Evolutionary conservation across 2,113 vertebrate genomes (phyloP).

Genomic region (Poeciliopsis occidentalis): DNA sequence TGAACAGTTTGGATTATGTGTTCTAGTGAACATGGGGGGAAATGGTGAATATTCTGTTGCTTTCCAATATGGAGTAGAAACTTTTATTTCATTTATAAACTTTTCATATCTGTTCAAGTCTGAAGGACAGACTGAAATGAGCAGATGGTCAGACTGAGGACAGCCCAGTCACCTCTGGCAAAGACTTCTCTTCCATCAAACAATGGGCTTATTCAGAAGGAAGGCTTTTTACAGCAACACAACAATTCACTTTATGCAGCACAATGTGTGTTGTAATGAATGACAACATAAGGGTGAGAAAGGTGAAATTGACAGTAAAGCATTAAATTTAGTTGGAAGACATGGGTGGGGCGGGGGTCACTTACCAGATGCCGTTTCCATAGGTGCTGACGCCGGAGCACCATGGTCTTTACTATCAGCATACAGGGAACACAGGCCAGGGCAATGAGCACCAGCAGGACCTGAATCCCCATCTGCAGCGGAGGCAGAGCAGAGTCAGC

Average conservation of each 20-base stretch:
- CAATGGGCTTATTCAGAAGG: slow-evolving; percentile 31
- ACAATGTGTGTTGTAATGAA: slow-evolving; percentile 59
- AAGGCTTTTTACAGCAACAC: slow-evolving; percentile 69
- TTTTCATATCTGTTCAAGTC: slow-evolving; percentile 1
- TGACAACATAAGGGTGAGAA: slow-evolving; percentile 55
- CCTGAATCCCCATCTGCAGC: slow-evolving; percentile 89
- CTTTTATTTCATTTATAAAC: not conserved
- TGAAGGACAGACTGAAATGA: no score
- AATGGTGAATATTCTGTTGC: no score
- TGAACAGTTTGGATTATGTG: no score
- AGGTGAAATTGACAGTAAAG: slow-evolving; percentile 46
- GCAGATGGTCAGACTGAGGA: no score
- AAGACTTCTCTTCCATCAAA: no score
- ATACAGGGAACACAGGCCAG: slow-evolving; percentile 96
- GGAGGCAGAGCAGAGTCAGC: slow-evolving; percentile 61
- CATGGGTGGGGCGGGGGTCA: slow-evolving; percentile 47
- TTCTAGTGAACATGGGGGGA: no score
- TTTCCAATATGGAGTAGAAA: not conserved
- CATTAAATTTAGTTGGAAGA: not conserved
- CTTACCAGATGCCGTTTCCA: slow-evolving; percentile 93
- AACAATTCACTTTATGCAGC: slow-evolving; percentile 39
- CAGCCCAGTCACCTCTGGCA: no score
- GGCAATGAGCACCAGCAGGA: slow-evolving; percentile 92
- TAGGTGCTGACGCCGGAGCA: slow-evolving; percentile 92
- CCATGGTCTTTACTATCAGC: slow-evolving; percentile 93